phyloP scores from a whole-genome alignment of 2,113 vertebrate genomes.

The Sebastes fasciatus region DNA sequence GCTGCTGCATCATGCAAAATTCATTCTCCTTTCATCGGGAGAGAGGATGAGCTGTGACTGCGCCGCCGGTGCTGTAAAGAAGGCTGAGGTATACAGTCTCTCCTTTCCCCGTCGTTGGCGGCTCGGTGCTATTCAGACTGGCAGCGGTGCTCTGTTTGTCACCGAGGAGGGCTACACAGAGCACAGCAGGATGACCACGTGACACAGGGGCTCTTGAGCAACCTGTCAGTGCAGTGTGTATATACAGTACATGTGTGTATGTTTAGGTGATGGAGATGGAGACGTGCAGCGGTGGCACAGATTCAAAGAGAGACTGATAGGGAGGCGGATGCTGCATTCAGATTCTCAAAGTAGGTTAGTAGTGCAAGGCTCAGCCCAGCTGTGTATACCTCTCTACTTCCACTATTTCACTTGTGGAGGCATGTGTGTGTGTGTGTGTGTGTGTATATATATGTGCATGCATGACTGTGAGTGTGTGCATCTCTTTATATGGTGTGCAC shows the following conservation, averaged over 20 bases:
- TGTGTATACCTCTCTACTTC: conserved; percentile 64
- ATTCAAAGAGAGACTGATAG: conserved; percentile 53
- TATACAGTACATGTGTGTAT: conserved; percentile 35
- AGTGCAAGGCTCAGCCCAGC: conserved; percentile 62
- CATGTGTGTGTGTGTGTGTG: conserved; percentile 10
- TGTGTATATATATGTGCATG: conserved; percentile 8
- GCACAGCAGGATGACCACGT: conserved; percentile 29
- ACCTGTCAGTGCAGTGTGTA: conserved; percentile 42
- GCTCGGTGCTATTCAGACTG: conserved; percentile 14
- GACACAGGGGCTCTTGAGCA: conserved; percentile 21
- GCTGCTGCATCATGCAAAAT: conserved; percentile 71
- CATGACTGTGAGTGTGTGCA: conserved; percentile 17
- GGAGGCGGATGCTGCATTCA: conserved; percentile 49
- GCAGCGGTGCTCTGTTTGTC: conserved; percentile 29
- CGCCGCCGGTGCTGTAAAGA: conserved; percentile 22
- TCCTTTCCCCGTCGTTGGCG: conserved; percentile 1
- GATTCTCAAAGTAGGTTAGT: conserved; percentile 76
- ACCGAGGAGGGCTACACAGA: conserved; percentile 8
- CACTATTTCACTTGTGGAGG: conserved; percentile 53
- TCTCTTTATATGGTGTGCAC: conserved; percentile 53
- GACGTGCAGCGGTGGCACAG: conserved; percentile 44
- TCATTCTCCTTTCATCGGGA: conserved; percentile 52
- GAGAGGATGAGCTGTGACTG: conserved; percentile 58
- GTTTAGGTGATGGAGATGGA: conserved; percentile 46
- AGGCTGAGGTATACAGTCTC: conserved; percentile 38